Conservation (phyloP, 2,113 vertebrate genomes). For the Pachycephala philippinensis region DNA sequence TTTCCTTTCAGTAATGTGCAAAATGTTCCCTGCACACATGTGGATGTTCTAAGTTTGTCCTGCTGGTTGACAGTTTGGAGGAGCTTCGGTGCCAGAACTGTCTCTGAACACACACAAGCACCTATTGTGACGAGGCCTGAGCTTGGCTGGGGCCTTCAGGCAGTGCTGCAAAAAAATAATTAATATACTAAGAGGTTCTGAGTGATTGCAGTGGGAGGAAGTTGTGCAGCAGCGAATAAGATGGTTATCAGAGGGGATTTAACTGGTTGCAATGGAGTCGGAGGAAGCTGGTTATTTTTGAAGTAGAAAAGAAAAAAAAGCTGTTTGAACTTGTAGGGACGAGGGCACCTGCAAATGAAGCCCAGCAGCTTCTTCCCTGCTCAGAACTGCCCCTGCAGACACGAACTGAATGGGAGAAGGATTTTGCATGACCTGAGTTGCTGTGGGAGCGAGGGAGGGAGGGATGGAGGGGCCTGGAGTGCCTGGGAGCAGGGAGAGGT, state of each 20-base stretch:
- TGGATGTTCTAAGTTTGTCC: background rate
- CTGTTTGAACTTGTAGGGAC: background rate
- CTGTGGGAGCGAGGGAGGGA: background rate
- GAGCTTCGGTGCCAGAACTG: background rate
- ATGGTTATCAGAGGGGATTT: background rate
- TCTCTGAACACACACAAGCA: background rate
- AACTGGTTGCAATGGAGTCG: background rate
- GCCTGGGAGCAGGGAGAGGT: background rate
- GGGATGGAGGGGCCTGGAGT: background rate
- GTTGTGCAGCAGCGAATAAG: background rate
- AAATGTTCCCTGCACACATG: slow-evolving; percentile 42
- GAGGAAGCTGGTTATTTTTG: background rate
- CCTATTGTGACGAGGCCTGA: background rate
- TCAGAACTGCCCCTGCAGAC: background rate
- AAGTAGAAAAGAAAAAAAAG: background rate
- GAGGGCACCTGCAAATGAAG: slow-evolving; percentile 10
- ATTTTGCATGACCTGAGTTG: background rate
- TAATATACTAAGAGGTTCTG: background rate
- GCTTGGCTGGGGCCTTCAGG: background rate
- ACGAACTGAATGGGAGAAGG: background rate
- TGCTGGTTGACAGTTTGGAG: background rate
- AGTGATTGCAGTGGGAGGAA: background rate
- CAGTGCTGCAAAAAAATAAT: background rate
- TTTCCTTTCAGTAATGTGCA: slow-evolving; percentile 25
- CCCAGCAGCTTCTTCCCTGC: background rate